Evolutionary conservation across 2,113 vertebrate species (phyloP), one percentile per base, ranked within the genome.

Genomic region (Toxotes jaculatrix): DNA sequence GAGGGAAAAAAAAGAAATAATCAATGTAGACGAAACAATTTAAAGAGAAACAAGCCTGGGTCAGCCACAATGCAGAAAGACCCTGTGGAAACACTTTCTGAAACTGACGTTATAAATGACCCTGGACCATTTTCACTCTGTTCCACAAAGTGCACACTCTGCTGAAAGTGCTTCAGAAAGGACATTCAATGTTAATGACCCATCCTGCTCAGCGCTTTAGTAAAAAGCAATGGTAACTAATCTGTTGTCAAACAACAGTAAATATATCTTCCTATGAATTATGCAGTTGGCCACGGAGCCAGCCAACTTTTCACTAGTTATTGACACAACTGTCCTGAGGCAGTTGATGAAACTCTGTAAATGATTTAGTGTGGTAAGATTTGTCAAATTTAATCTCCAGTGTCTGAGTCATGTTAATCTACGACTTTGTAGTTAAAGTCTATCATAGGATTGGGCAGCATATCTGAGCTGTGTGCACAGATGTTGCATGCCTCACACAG

Each of bases 231-330:
- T 12, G 6, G 3, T 21, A 36, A 53, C 62, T 63, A 72, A 77
- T 81, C 21, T 47, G n/a, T 68, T 78, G 67, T 80, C 80, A 77
- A 69, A 77, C 17, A 69, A 77, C 17, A 77, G 68, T 42, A 60
- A 76, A 72, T 34, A 62, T 34, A 7, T 27, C 66, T 27, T 27
- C 27, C 27, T 27, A 27, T 27, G 27, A 27, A 27, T 27, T 27
- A 27, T 27, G 27, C 27, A 27, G 27, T 27, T 27, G 27, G 27
- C 27, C 27, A 27, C 27, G 27, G 27, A 27, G 27, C 27, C 27
- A 27, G 27, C 27, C 27, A 27, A 59, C 45, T 38, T 59, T 79
- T 43, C 68, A 67, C 32, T 23, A 61, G 56, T 60, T 55, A 79
- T 42, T 55, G 51, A 65, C 8, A 38, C 63, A 49, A 62, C 43